Base-by-base conservation (phyloP, 2,113 vertebrate species). In the Diphyllodes magnificus region DNA sequence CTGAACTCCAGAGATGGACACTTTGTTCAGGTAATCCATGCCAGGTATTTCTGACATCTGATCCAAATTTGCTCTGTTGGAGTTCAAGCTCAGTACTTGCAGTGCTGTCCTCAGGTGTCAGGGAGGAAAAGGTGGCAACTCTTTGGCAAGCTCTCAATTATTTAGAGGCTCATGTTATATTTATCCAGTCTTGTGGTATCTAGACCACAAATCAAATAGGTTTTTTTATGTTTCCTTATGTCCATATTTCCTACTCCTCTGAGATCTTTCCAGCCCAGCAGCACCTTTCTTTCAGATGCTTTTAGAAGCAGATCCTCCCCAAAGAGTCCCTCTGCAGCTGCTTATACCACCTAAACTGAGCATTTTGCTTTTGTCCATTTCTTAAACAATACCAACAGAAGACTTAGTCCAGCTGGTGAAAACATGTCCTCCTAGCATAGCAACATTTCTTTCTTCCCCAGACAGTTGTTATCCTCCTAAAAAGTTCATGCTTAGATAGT, bases 401-500 rank as follows among this genome's bases (percentile, higher is more conserved):
- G 12, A 11, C 39, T 82, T 18, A 35, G 51, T 82, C 90, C 86
- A 88, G 33, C 81, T 94, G 94, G 82, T 86, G 92, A 44, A 85
- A 91, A 12, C 1, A 2, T 20, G 4, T 40, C 49, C 13, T 91
- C 6, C 54, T 49, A 10, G n/a, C 5, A 10, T 76, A 87, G 60
- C 51, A 84, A 6, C 3, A 2, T 73, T 54, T 61, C 20, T 30
- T 76, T 56, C 17, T 22, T 91, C 80, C 50, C 42, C 33, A 51
- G 71, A 63, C 57, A 86, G 25, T 23, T 73, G 51, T 35, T 72
- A 44, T 63, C 50, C 13, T 86, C 44, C 57, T 57, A 49, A 13
- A 51, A 31, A 31, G 31, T 47, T 76, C 7, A 6, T 39, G n/a
- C 50, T 73, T 80, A 59, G 27, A 24, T 42, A 42, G 18, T 6